phyloP scores from a whole-genome alignment of 2,797 vertebrate species.

The Perodicticus potto region DNA sequence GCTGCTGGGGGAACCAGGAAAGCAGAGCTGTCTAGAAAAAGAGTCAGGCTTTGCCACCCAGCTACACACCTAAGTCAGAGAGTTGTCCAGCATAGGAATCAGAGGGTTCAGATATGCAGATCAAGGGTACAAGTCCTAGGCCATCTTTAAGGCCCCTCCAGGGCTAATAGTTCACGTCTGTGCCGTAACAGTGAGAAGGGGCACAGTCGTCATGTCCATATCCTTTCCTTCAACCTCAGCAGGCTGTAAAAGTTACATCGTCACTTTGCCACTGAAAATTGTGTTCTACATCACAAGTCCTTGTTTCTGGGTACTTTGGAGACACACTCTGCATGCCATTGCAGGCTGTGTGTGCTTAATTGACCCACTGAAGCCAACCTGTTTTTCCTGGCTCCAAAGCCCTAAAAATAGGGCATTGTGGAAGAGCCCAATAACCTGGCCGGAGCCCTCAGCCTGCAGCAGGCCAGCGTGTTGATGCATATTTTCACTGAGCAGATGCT shows the following conservation, averaged over 20 bases:
- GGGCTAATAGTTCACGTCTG: neutral
- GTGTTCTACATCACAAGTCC: neutral
- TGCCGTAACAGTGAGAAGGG: neutral
- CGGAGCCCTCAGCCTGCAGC: neutral
- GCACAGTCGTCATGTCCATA: neutral
- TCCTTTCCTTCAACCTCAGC: neutral
- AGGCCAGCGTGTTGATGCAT: slow-evolving; percentile 41
- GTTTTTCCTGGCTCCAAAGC: slow-evolving; percentile 42
- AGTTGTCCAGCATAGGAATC: neutral
- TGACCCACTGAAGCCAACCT: neutral
- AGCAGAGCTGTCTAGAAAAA: neutral
- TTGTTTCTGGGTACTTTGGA: slow-evolving; percentile 20
- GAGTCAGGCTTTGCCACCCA: neutral
- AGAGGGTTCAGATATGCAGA: neutral
- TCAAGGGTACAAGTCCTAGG: neutral
- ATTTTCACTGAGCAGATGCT: slow-evolving; percentile 74
- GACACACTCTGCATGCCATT: neutral
- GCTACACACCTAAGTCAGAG: neutral
- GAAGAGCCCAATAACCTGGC: slow-evolving; percentile 64
- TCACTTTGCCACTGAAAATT: neutral
- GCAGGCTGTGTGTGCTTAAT: neutral
- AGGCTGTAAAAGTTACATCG: neutral
- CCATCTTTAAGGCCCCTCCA: neutral
- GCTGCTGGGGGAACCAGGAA: neutral
- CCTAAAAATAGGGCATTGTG: slow-evolving; percentile 80